phyloP scores from a whole-genome alignment of 2,113 vertebrate genomes.

The Ctenomys sociabilis region DNA sequence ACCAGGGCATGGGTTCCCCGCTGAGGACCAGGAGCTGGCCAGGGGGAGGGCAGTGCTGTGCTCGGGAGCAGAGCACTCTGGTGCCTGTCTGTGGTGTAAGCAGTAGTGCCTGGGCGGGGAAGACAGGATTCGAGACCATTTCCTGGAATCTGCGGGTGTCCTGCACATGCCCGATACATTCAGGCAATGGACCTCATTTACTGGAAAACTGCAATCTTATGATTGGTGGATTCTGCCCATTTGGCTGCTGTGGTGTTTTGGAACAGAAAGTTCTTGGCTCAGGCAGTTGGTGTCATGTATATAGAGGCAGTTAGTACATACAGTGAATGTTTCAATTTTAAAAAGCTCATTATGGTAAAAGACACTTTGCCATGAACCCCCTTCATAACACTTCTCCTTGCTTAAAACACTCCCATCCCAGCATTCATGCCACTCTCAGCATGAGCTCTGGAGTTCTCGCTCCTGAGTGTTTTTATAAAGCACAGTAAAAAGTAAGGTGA shows the following conservation, averaged over 20 bases:
- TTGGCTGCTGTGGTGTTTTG: neutral
- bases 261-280: neutral
- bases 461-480: too few relatives aligned
- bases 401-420: too few relatives aligned
- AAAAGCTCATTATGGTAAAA: neutral
- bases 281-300: neutral
- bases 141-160: neutral
- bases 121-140: neutral
- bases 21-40: neutral
- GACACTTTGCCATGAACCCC: too few relatives aligned
- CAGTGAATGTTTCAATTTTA: neutral
- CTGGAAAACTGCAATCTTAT: neutral
- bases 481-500: too few relatives aligned
- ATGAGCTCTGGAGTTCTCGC: too few relatives aligned
- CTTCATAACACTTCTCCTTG: too few relatives aligned
- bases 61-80: neutral
- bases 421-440: too few relatives aligned
- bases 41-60: neutral
- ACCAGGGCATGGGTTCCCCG: rapidly evolving
- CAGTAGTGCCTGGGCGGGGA: neutral
- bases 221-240: neutral
- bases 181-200: neutral
- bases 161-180: neutral
- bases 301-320: neutral
- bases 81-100: neutral